These are phyloP conservation scores for Pleuronectes platessa DNA, from an alignment of 2,113 vertebrate genomes.

Conservation along the genomic window DNA sequence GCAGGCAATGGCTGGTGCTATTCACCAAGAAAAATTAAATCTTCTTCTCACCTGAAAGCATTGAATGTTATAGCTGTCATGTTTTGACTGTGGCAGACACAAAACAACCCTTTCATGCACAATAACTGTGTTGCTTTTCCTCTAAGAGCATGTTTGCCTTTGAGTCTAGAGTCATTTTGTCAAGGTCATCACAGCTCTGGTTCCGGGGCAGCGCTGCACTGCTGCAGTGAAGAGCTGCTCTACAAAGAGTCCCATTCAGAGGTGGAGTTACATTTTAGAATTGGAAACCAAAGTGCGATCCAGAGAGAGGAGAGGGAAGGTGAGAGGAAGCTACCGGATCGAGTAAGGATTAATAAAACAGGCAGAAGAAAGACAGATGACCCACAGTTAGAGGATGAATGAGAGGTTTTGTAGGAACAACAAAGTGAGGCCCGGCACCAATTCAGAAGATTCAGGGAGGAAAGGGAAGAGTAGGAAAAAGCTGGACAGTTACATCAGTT, in stretches of 20 bases:
- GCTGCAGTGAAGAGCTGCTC: neutral
- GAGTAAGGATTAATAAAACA: slow-evolving; percentile 14
- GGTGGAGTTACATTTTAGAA: slow-evolving; percentile 17
- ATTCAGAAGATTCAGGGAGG: neutral
- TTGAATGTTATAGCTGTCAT: neutral
- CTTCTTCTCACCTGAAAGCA: neutral
- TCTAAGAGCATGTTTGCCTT: neutral
- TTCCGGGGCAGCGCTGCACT: neutral
- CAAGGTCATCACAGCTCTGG: slow-evolving; percentile 21
- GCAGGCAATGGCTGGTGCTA: no score
- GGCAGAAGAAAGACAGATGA: slow-evolving; percentile 19
- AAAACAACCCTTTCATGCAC: neutral
- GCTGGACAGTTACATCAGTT: neutral
- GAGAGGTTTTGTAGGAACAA: slow-evolving; percentile 6
- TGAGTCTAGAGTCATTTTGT: slow-evolving; percentile 2
- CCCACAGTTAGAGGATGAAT: slow-evolving; percentile 8
- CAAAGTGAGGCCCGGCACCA: neutral
- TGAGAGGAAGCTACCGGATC: neutral
- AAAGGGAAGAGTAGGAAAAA: no score
- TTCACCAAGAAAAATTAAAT: neutral
- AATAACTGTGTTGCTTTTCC: neutral
- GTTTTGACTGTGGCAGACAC: slow-evolving; percentile 2
- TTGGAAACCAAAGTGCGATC: slow-evolving; percentile 2
- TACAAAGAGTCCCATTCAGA: slow-evolving; percentile 22
- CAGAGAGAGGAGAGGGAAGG: slow-evolving; percentile 1